phyloP scores from a whole-genome alignment of 2,888 invertebrate species.

The Drosophila anomelani region DNA sequence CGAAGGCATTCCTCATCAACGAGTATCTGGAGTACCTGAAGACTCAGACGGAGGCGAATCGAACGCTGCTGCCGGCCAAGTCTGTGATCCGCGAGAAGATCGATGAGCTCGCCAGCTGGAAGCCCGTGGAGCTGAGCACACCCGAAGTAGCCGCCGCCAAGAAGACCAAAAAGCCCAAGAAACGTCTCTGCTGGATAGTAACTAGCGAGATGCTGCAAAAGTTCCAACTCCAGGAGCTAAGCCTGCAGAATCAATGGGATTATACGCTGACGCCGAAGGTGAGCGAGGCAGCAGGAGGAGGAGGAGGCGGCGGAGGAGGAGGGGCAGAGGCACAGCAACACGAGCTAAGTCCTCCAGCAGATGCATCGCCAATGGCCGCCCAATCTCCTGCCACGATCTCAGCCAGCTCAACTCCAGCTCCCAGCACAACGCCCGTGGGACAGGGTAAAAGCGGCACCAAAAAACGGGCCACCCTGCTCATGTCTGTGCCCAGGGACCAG shows the following conservation, averaged over 20 bases:
- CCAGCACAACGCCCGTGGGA: slow-evolving; percentile 9
- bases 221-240: slow-evolving; percentile 85
- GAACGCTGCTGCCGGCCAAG: slow-evolving; percentile 83
- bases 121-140: slow-evolving; percentile 83
- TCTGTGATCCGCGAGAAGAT: slow-evolving; percentile 86
- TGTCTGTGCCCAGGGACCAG: slow-evolving; percentile 83
- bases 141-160: slow-evolving; percentile 37
- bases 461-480: slow-evolving; percentile 83
- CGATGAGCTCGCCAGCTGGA: slow-evolving; percentile 87
- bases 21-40: slow-evolving; percentile 88
- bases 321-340: slow-evolving; percentile 30
- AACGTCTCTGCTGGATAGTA: slow-evolving; percentile 89
- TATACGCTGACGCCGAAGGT: slow-evolving; percentile 84
- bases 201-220: slow-evolving; percentile 86
- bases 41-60: slow-evolving; percentile 77
- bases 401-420: slow-evolving; percentile 9
- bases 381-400: slow-evolving; percentile 18
- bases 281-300: slow-evolving; percentile 28
- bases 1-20: slow-evolving; percentile 86
- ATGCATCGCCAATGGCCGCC: slow-evolving; percentile 22
- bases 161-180: slow-evolving; percentile 81
- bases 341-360: slow-evolving; percentile 20
- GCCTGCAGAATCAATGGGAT: slow-evolving; percentile 86
- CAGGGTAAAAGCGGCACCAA: slow-evolving; percentile 40
- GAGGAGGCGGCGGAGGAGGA: neutral